Evolutionary conservation across 2,113 vertebrate genomes (phyloP), one percentile per base, ranked within the genome.

Genomic region (Mastomys coucha): DNA sequence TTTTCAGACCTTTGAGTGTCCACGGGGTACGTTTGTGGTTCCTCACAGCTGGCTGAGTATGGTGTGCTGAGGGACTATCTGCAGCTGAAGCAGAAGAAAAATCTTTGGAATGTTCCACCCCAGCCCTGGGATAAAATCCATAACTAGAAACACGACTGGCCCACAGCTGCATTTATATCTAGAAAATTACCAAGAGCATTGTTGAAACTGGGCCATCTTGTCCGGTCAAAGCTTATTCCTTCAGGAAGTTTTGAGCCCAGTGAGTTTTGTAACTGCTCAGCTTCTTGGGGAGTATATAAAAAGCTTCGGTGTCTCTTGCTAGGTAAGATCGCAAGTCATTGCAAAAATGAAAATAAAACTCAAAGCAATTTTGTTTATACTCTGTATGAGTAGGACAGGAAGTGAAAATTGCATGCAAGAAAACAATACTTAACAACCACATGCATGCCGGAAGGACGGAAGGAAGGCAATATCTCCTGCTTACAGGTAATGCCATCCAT

Each of bases 321-420:
- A 87, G 39, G 73, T 95, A 63, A 96, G 80, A 95, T 95, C 56
- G 28, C 81, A 84, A 95, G 73, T 69, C 42, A 95, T 73, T 96
- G 53, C 75, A 89, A 96, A 97, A 97, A 70, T 93, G 67, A 98
- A 97, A 97, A 96, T 95, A 96, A 96, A 95, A 89, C 73, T 73
- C 89, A 80, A 72, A 78, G 88, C 19, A 76, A 65, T 88, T 92
- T 88, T 82, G 56, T 67, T 91, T n/a, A n/a, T 82, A 16, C 13
- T 76, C 31, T 87, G 81, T 94, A 94, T 86, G 84, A 78, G 42
- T 93, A 91, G 95, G 36, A 91, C 16, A 53, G 49, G 45, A 6
- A 97, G n/a, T 94, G 51, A 84, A 95, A 93, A 70, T n/a, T 14
- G 10, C 70, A 65, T 11, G 2, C 42, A 39, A 72, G 20, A 80